Conservation (phyloP, 2,113 vertebrate genomes). For the Mobula birostris region DNA sequence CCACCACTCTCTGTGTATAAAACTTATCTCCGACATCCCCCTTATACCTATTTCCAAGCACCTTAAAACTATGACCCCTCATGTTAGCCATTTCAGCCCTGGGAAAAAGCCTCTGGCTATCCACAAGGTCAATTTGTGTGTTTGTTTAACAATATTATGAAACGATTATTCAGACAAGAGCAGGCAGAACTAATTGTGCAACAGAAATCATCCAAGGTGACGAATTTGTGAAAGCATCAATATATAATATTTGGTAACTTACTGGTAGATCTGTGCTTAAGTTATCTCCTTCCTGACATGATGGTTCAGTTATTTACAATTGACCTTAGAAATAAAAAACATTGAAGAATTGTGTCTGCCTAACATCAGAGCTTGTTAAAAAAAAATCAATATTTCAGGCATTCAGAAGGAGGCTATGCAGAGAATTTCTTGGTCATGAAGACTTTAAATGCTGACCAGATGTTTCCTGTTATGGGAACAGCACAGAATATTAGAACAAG, state of each 20-base stretch:
- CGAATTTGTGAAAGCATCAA: not conserved
- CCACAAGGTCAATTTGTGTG: not conserved
- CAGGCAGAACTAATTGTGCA: not conserved
- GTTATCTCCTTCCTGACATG: not conserved
- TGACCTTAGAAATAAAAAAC: not conserved
- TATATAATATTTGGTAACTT: not conserved
- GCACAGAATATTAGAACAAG: no score
- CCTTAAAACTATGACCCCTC: no score
- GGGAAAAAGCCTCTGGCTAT: no score
- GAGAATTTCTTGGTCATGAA: not conserved
- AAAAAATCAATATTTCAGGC: not conserved
- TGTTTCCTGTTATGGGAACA: no score
- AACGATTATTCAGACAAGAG: not conserved
- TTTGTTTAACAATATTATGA: not conserved
- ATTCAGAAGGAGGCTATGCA: not conserved
- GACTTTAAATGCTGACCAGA: no score
- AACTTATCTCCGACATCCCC: no score
- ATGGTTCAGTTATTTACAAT: not conserved
- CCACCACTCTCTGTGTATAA: no score
- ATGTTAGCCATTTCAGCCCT: no score
- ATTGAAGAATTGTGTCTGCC: not conserved
- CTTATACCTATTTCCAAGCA: no score
- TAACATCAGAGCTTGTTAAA: not conserved
- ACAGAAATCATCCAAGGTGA: not conserved
- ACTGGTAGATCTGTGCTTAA: not conserved